phyloP scores from a whole-genome alignment of 2,797 vertebrate species.

The Liasis olivaceus region DNA sequence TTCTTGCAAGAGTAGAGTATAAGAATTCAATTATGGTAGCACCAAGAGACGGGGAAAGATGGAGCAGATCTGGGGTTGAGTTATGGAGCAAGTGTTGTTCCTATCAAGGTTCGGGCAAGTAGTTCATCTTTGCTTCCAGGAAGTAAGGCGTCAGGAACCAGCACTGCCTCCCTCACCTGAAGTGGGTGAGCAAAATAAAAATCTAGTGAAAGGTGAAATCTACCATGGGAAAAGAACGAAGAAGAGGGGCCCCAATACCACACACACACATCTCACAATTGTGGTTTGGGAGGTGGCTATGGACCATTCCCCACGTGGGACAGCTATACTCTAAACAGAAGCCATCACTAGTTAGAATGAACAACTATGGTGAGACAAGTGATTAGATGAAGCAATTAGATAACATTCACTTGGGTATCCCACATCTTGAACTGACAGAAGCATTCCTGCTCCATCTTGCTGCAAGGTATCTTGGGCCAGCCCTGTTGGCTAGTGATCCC shows the following conservation, averaged over 20 bases:
- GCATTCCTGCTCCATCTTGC: not conserved
- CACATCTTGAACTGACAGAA: not conserved
- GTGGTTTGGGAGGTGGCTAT: not conserved
- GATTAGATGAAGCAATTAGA: not conserved
- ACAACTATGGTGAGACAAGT: not conserved
- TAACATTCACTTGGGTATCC: not conserved
- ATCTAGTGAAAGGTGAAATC: not conserved
- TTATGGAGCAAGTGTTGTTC: not conserved
- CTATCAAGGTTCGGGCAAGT: not conserved
- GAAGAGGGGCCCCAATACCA: not conserved
- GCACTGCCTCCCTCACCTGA: not conserved
- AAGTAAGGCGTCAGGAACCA: not conserved
- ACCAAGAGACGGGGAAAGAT: not conserved
- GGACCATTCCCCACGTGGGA: not conserved
- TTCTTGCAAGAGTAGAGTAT: not conserved
- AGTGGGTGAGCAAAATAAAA: not conserved
- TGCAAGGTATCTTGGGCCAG: not conserved
- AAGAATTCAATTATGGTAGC: not conserved
- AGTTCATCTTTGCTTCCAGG: not conserved
- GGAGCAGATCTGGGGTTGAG: not conserved
- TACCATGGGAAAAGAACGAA: not conserved
- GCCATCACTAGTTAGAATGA: not conserved
- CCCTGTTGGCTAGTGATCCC: not conserved
- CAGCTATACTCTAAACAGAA: not conserved
- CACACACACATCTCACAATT: not conserved